Percentiles rank a stretch among this genome's conserved stretches.
These are phyloP conservation scores for Zaprionus vittiger DNA, from an alignment of 1,140 invertebrate species.

Conservation along the genomic window DNA sequence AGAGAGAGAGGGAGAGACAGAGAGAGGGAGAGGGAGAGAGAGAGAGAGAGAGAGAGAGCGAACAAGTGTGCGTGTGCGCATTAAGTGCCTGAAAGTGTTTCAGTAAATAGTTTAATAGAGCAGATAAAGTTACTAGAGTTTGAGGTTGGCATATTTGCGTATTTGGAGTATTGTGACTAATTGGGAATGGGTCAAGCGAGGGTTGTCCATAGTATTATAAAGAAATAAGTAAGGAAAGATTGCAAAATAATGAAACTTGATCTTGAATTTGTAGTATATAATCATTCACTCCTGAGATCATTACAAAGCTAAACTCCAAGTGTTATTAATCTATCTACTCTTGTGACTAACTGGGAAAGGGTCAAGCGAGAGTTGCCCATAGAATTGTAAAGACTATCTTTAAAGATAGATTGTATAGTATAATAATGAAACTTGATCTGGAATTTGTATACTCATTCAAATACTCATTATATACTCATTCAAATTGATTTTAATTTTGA, in stretches of 20 bases:
- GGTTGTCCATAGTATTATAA: background rate
- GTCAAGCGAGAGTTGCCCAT: background rate
- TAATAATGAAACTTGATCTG: background rate
- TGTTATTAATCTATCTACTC: too few species aligned
- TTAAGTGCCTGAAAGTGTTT: slow-evolving; percentile 38
- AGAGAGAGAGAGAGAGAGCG: background rate
- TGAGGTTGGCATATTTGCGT: slow-evolving; percentile 5
- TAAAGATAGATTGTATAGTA: too few species aligned
- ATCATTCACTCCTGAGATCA: background rate
- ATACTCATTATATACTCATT: background rate
- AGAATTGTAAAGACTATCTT: background rate
- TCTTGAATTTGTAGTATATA: background rate
- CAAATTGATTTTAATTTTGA: background rate
- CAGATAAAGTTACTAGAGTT: slow-evolving; percentile 25
- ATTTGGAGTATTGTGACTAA: slow-evolving; percentile 6
- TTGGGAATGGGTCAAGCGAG: slow-evolving; percentile 3
- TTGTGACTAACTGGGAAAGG: background rate
- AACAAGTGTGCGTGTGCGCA: background rate
- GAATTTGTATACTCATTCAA: background rate
- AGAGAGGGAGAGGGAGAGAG: background rate
- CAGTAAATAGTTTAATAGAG: slow-evolving; percentile 38
- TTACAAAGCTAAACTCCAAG: background rate
- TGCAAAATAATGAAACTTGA: background rate
- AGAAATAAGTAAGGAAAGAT: background rate
- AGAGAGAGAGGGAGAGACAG: background rate